Evolutionary conservation across 2,888 invertebrate genomes (phyloP).

Genomic region (Polydrusus tereticollis): DNA sequence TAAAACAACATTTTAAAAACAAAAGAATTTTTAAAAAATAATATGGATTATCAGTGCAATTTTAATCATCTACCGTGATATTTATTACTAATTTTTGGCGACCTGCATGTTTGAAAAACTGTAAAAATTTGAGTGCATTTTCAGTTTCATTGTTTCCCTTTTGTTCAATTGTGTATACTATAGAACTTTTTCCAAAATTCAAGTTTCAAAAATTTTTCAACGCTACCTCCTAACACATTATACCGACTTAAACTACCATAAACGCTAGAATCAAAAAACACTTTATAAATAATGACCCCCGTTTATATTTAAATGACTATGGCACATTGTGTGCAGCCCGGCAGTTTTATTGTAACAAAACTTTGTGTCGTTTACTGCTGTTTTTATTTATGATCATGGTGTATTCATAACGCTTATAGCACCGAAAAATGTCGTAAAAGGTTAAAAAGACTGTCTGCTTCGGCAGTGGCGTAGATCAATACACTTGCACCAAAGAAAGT

Average conservation of each 20-base stretch:
- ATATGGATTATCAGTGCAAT: no score
- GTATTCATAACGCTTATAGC: constrained; percentile 4
- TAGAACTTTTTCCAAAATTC: no score
- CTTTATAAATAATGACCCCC: constrained; percentile 17
- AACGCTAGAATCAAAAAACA: constrained; percentile 16
- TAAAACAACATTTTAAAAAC: no score
- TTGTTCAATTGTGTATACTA: background rate
- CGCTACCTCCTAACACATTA: no score
- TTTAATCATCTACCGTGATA: no score
- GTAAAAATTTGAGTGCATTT: no score
- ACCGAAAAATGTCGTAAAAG: constrained; percentile 13
- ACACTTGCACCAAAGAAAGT: no score
- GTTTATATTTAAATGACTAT: constrained; percentile 19
- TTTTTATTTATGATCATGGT: constrained; percentile 14
- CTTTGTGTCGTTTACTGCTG: constrained; percentile 13
- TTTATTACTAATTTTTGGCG: no score
- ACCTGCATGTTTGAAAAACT: no score
- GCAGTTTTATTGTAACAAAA: constrained; percentile 16
- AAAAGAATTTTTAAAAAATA: no score
- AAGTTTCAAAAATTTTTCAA: no score
- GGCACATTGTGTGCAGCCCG: constrained; percentile 9
- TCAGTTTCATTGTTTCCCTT: background rate
- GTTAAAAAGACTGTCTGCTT: background rate
- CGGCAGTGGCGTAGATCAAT: background rate
- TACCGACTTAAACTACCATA: constrained; percentile 11